Percentiles rank a stretch among this genome's conserved stretches.
These are phyloP conservation scores for Tachina fera DNA, from an alignment of 2,888 invertebrate species.

Conservation along the genomic window DNA sequence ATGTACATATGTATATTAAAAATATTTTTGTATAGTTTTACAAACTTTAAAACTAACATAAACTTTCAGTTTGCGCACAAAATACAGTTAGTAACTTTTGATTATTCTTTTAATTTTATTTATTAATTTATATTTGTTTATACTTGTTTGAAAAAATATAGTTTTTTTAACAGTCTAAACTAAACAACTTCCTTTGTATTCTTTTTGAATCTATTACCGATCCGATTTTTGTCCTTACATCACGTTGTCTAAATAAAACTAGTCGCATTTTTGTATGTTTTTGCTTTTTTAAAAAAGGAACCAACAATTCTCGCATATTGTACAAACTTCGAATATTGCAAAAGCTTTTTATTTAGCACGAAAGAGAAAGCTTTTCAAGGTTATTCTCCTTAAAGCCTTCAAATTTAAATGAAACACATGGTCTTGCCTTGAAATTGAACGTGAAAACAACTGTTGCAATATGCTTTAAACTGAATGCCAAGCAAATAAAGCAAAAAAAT, in stretches of 20 bases:
- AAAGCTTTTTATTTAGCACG: conserved; percentile 49
- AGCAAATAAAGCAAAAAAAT: background rate
- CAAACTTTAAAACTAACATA: background rate
- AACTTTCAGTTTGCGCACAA: background rate
- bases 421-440: conserved; percentile 68
- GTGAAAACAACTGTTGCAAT: conserved; percentile 71
- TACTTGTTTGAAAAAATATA: background rate
- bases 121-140: background rate
- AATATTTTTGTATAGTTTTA: no score
- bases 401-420: conserved; percentile 28
- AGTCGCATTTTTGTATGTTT: conserved; percentile 52
- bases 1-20: no score
- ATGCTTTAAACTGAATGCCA: conserved; percentile 33
- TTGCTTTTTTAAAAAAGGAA: conserved; percentile 47
- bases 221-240: conserved; percentile 31
- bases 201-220: background rate
- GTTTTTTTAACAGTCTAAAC: background rate
- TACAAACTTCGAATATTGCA: conserved; percentile 39
- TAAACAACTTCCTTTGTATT: background rate
- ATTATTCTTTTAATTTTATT: background rate
- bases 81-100: background rate
- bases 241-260: conserved; percentile 59
- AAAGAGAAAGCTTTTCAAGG: conserved; percentile 69
- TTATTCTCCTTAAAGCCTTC: conserved; percentile 63
- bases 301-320: background rate